Evolutionary conservation across 2,888 invertebrate genomes (phyloP).

Genomic region (Drosophila niveifrons): DNA sequence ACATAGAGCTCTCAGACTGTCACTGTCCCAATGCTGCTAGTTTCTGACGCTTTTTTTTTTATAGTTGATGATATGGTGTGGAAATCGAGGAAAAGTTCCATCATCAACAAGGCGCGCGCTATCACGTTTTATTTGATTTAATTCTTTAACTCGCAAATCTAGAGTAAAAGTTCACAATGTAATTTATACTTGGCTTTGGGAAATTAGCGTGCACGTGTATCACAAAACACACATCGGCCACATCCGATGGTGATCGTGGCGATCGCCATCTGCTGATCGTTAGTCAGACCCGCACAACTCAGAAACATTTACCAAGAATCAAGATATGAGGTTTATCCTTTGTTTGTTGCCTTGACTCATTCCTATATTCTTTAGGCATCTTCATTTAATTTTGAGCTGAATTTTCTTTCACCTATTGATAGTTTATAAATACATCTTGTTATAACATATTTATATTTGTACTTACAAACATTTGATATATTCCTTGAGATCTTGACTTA

Average conservation of each 20-base stretch:
- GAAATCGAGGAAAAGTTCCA: slow-evolving; percentile 76
- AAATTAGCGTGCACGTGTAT: slow-evolving; percentile 63
- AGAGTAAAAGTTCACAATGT: slow-evolving; percentile 74
- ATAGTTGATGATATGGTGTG: slow-evolving; percentile 38
- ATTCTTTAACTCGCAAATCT: slow-evolving; percentile 62
- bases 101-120: slow-evolving; percentile 48
- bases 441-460: too few species aligned
- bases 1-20: neutral
- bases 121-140: slow-evolving; percentile 74
- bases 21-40: neutral
- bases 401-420: too few species aligned
- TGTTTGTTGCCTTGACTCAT: slow-evolving; percentile 1
- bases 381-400: too few species aligned
- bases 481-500: too few species aligned
- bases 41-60: slow-evolving; percentile 8
- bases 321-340: neutral
- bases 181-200: slow-evolving; percentile 62
- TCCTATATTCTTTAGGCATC: neutral
- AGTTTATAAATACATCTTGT: too few species aligned
- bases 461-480: too few species aligned
- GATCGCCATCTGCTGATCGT: neutral
- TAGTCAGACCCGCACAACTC: slow-evolving; percentile 4
- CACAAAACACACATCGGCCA: slow-evolving; percentile 14
- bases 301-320: neutral
- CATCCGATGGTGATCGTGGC: too few species aligned